Conservation (phyloP, 2,888 invertebrate species). For the Aphodius granarius region DNA sequence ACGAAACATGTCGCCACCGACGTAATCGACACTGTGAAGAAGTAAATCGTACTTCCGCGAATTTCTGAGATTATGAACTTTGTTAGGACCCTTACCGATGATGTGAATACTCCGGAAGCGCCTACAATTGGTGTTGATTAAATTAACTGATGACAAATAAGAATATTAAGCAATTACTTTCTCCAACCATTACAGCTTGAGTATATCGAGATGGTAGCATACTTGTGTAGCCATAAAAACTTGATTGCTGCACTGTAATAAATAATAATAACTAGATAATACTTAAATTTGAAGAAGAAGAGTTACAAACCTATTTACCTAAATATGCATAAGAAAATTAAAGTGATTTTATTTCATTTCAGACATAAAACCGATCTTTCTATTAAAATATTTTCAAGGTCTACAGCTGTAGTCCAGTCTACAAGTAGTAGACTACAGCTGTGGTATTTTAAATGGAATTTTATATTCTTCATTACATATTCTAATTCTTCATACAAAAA, state of each 20-base stretch:
- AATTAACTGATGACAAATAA: not conserved
- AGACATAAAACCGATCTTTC: too few relatives aligned
- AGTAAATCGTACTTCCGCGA: conserved; percentile 80
- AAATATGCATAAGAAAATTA: not conserved
- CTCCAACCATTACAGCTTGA: conserved; percentile 93
- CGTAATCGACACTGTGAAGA: conserved; percentile 79
- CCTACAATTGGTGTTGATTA: conserved; percentile 57
- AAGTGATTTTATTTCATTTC: too few relatives aligned
- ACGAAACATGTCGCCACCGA: conserved; percentile 77
- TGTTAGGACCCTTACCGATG: conserved; percentile 80
- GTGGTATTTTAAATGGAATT: too few relatives aligned
- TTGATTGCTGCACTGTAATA: conserved; percentile 80
- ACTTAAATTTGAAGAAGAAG: conserved; percentile 21
- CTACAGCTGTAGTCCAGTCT: too few relatives aligned
- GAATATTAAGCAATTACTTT: conserved; percentile 63
- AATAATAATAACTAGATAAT: too few relatives aligned
- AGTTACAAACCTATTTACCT: not conserved
- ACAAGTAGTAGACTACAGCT: too few relatives aligned
- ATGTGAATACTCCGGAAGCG: conserved; percentile 85
- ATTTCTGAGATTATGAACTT: conserved; percentile 78
- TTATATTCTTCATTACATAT: too few relatives aligned
- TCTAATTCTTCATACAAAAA: too few relatives aligned
- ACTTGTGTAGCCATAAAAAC: conserved; percentile 92
- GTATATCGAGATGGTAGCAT: conserved; percentile 89
- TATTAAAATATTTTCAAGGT: too few relatives aligned